Percentiles rank a stretch among this genome's conserved stretches.
These are phyloP conservation scores for Calameuta idolon DNA, from an alignment of 2,888 invertebrate genomes.

Conservation along the genomic window DNA sequence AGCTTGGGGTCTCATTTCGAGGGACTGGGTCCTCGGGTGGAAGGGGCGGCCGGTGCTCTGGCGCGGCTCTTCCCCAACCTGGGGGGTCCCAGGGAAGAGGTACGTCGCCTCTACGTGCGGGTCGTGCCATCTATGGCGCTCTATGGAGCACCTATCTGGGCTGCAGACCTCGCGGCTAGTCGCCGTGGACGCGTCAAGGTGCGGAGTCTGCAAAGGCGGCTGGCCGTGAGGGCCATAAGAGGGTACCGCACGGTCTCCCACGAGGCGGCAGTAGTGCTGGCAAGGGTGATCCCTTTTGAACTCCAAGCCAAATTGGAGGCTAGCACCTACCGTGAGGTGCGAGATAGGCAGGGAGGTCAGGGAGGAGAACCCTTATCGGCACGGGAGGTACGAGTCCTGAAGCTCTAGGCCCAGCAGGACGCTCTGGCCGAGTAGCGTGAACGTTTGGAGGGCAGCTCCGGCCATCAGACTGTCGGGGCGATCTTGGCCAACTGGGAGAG, in stretches of 20 bases:
- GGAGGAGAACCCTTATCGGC: background rate
- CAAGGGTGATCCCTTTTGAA: no score
- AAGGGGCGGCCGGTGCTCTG: no score
- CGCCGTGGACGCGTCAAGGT: accelerated
- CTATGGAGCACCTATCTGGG: background rate
- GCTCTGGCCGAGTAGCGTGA: background rate
- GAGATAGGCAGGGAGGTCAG: accelerated
- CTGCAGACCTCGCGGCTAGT: no score
- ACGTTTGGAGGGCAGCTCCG: background rate
- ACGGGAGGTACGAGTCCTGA: background rate
- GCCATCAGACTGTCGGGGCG: background rate
- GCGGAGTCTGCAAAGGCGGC: background rate
- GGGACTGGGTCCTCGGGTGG: no score
- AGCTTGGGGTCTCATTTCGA: no score
- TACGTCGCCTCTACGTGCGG: background rate
- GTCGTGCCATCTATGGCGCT: background rate
- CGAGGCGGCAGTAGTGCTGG: background rate
- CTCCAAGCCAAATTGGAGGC: background rate
- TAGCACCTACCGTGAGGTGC: accelerated
- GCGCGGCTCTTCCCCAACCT: background rate
- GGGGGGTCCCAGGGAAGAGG: background rate
- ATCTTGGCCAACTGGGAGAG: background rate
- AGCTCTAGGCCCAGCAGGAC: background rate
- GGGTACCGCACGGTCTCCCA: background rate
- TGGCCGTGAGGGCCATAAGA: accelerated